Base-by-base conservation (phyloP, 2,888 invertebrate species). In the Oscheius sp. region DNA sequence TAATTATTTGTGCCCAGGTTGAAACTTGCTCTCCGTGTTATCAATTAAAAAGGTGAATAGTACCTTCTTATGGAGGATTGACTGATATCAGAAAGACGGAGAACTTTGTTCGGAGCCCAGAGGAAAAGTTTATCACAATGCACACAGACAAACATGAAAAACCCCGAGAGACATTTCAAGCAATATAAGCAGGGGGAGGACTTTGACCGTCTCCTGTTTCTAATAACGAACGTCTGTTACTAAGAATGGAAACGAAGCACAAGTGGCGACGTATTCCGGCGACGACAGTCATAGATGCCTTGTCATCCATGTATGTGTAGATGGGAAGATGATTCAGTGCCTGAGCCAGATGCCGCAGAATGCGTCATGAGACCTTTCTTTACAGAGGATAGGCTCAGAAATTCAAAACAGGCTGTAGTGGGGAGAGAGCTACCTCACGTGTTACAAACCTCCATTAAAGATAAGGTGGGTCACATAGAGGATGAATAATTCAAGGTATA, bases 241-340 rank as follows among this genome's bases (percentile, higher is more conserved):
- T 49, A 49, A 49, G 49, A 49, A 16, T 7, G 49, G 49, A 49
- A 35, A 35, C 35, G 35, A 9, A 35, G 35, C 35, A 35, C 35
- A 9, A 35, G 35, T 35, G 35, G 35, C 35, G 35, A 35, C 35
- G 35, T 35, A 35, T 35, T 35, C 35, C 35, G 35, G 49, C 49
- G 49, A 21, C 66, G 27, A 7, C 21, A 52, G 66, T 66, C 52
- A 66, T 21, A 29, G 27, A 46, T 35, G 52, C 66, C 16, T 43
- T 63, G 63, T 66, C 66, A 66, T 52, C 52, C 49, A 66, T 66
- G 66, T 66, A 66, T 66, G 66, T 66, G 66, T 66, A 66, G 66
- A 66, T 66, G 66, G 35, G 63, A n/a, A 29, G 66, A 29, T 52
- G 66, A 66, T 49, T 66, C 66, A 66, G 35, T 52, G 52, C 52